These are phyloP conservation scores for Psilanteris sp. DNA, from an alignment of 1,140 invertebrate species.

Conservation along the genomic window DNA sequence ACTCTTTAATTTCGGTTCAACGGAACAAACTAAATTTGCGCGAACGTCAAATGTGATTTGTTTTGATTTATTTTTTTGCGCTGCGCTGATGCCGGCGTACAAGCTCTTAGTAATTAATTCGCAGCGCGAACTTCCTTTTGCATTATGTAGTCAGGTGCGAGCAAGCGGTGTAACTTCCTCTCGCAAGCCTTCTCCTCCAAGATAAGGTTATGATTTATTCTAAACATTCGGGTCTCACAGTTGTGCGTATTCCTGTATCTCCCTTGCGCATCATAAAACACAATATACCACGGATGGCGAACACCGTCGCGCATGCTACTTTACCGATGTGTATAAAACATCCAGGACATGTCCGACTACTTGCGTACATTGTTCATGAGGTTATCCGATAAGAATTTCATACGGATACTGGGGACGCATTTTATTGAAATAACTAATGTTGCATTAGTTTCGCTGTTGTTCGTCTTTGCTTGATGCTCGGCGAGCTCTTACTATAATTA, in stretches of 20 bases:
- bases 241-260: constrained; percentile 62
- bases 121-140: constrained; percentile 51
- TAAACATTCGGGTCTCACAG: constrained; percentile 60
- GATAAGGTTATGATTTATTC: constrained; percentile 65
- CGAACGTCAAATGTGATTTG: constrained; percentile 33
- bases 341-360: constrained; percentile 49
- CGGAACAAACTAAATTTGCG: background rate
- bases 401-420: constrained; percentile 14
- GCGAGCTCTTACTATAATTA: no score
- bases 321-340: constrained; percentile 56
- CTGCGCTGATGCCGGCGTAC: constrained; percentile 36
- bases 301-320: constrained; percentile 52
- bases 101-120: constrained; percentile 57
- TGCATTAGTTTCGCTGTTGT: constrained; percentile 13
- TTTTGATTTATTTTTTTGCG: constrained; percentile 34
- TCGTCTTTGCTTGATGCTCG: background rate
- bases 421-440: constrained; percentile 47
- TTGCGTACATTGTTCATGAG: constrained; percentile 43
- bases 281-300: constrained; percentile 61
- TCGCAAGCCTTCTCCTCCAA: constrained; percentile 49
- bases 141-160: constrained; percentile 60
- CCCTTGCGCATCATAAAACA: constrained; percentile 63
- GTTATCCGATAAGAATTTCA: constrained; percentile 59
- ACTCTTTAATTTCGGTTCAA: no score
- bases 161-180: constrained; percentile 54